Evolutionary conservation across 2,888 invertebrate species (phyloP).

Genomic region (Electrophaes corylata): DNA sequence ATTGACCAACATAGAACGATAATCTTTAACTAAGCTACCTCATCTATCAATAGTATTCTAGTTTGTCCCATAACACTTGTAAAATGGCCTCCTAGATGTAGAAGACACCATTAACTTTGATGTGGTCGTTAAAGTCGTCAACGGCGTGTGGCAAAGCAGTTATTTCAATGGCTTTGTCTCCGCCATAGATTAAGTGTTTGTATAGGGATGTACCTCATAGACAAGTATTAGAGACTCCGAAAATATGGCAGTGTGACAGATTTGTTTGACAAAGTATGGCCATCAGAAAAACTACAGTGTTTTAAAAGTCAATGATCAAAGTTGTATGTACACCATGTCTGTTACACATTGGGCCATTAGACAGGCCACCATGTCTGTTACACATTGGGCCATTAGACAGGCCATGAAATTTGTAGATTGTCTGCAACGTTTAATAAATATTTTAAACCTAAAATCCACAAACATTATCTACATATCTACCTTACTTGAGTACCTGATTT

Average conservation of each 20-base stretch:
- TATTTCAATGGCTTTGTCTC: slow-evolving; percentile 36
- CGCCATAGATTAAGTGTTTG: slow-evolving; percentile 26
- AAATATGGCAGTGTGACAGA: neutral
- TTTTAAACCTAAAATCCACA: too few relatives aligned
- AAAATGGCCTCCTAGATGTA: slow-evolving; percentile 16
- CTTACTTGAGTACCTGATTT: neutral
- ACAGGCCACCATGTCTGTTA: too few relatives aligned
- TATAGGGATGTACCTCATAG: slow-evolving; percentile 15
- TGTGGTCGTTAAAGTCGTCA: slow-evolving; percentile 37
- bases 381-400: too few relatives aligned
- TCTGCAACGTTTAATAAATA: too few relatives aligned
- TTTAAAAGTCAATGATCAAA: too few relatives aligned
- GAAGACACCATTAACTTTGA: slow-evolving; percentile 36
- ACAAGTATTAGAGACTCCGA: neutral
- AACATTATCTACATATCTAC: neutral
- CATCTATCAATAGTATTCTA: slow-evolving; percentile 23
- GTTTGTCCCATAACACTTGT: slow-evolving; percentile 19
- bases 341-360: too few relatives aligned
- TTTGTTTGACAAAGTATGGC: too few relatives aligned
- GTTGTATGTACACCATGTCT: too few relatives aligned
- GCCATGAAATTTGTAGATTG: too few relatives aligned
- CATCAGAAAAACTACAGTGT: too few relatives aligned
- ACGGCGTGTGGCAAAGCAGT: slow-evolving; percentile 31
- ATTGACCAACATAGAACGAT: slow-evolving; percentile 2
- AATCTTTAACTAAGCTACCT: slow-evolving; percentile 8